Conservation (phyloP, 2,797 vertebrate genomes). For the Chiroxiphia lanceolata region DNA sequence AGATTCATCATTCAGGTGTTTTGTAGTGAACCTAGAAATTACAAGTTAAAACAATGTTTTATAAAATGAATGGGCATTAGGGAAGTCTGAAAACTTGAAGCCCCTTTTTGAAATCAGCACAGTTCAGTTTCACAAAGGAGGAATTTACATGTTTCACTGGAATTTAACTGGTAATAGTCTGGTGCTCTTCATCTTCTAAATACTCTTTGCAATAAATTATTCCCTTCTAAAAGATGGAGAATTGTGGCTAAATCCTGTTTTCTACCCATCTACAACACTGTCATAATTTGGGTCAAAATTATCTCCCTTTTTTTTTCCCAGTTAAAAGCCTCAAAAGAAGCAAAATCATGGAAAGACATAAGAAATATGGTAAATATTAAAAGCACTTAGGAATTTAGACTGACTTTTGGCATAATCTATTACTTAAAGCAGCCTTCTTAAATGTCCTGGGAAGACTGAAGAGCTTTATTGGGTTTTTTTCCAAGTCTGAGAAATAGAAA, state of each 20-base stretch:
- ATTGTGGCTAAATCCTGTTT: background rate
- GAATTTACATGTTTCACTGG: background rate
- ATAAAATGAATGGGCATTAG: background rate
- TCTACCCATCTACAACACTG: background rate
- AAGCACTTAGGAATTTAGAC: background rate
- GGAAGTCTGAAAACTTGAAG: background rate
- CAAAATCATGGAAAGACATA: background rate
- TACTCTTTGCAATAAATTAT: background rate
- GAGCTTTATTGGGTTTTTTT: background rate
- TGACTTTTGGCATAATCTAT: background rate
- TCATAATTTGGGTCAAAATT: background rate
- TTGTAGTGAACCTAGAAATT: constrained; percentile 93
- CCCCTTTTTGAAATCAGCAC: background rate
- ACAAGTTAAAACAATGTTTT: constrained; percentile 18
- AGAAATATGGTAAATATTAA: background rate
- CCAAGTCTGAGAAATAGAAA: background rate
- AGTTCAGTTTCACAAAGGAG: background rate
- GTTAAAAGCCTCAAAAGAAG: background rate
- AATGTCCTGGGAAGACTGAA: background rate
- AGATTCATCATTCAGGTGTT: constrained; percentile 98
- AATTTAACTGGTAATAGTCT: background rate
- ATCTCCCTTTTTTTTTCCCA: background rate
- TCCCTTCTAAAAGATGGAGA: background rate
- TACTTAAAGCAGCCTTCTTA: background rate
- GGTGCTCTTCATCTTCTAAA: background rate